phyloP scores from a whole-genome alignment of 2,113 vertebrate genomes.

The Gobio gobio region DNA sequence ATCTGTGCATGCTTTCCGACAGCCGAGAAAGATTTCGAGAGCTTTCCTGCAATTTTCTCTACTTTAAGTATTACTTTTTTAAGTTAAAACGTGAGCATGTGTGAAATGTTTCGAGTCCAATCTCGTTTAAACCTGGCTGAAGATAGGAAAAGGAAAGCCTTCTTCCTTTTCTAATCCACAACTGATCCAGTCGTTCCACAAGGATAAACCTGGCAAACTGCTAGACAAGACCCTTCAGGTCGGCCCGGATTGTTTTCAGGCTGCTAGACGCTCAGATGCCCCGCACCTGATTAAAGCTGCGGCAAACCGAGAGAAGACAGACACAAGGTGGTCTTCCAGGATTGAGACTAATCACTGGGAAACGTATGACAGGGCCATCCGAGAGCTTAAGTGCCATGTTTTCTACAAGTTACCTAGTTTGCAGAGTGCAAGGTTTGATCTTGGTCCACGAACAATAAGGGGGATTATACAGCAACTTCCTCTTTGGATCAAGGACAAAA shows the following conservation, averaged over 20 bases:
- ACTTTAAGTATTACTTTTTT: slow-evolving; percentile 18
- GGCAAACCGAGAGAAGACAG: slow-evolving; percentile 40
- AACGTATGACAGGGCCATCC: slow-evolving; percentile 24
- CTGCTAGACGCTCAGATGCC: slow-evolving; percentile 44
- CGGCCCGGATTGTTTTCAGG: slow-evolving; percentile 40
- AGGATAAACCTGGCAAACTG: slow-evolving; percentile 49
- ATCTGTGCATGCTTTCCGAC: slow-evolving; percentile 52
- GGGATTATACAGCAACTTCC: slow-evolving; percentile 40
- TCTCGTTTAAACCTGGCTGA: slow-evolving; percentile 9
- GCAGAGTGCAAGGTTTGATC: slow-evolving; percentile 6
- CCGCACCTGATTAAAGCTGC: slow-evolving; percentile 50
- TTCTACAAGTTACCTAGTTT: background rate
- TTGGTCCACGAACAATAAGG: slow-evolving; percentile 44
- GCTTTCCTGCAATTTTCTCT: slow-evolving; percentile 29
- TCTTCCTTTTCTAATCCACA: slow-evolving; percentile 41
- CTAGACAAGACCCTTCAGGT: slow-evolving; percentile 50
- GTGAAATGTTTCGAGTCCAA: slow-evolving; percentile 43
- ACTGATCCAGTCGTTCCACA: slow-evolving; percentile 52
- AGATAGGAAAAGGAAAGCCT: slow-evolving; percentile 45
- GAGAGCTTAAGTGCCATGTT: slow-evolving; percentile 22
- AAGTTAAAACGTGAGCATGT: slow-evolving; percentile 26
- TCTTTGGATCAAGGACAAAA: slow-evolving; percentile 41
- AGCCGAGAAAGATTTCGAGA: slow-evolving; percentile 25
- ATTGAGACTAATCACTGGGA: slow-evolving; percentile 27
- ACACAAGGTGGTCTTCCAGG: slow-evolving; percentile 50